Evolutionary conservation across 2,888 invertebrate species (phyloP).

Genomic region (Mesodorylaimus sp.): DNA sequence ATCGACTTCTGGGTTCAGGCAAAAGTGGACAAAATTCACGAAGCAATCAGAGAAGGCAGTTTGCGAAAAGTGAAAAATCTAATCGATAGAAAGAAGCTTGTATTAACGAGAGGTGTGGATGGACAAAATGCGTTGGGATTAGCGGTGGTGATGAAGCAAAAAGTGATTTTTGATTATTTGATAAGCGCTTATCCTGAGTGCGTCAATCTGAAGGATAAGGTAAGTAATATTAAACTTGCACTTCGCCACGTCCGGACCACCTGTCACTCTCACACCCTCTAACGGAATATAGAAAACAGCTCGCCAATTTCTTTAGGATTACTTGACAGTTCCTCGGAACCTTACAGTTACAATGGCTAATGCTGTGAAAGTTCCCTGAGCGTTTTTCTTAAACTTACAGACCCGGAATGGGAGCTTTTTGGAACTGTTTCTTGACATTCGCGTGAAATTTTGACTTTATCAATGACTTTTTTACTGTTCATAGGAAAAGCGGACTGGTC

Average conservation of each 20-base stretch:
- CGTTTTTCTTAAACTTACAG: no score
- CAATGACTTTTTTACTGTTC: background rate
- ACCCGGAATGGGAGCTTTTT: no score
- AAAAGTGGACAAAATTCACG: constrained; percentile 17
- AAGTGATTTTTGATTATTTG: constrained; percentile 56
- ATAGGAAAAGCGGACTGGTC: constrained; percentile 46
- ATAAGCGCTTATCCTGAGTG: constrained; percentile 18
- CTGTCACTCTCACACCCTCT: background rate
- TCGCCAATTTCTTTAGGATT: no score
- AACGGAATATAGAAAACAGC: background rate
- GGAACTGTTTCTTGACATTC: no score
- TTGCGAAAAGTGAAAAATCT: constrained; percentile 28
- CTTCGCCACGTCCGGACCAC: background rate
- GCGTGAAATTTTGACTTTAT: no score
- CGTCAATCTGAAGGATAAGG: constrained; percentile 23
- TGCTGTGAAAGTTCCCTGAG: no score
- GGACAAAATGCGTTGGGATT: constrained; percentile 22
- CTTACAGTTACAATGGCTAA: no score
- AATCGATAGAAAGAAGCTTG: constrained; percentile 33
- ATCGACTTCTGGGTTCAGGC: constrained; percentile 12
- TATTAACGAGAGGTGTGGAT: constrained; percentile 17
- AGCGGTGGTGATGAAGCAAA: constrained; percentile 44
- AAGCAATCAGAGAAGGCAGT: constrained; percentile 30
- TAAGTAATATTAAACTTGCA: constrained; percentile 10
- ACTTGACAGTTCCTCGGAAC: no score